Conservation (phyloP, 2,797 vertebrate species). For the Leuciscus waleckii region DNA sequence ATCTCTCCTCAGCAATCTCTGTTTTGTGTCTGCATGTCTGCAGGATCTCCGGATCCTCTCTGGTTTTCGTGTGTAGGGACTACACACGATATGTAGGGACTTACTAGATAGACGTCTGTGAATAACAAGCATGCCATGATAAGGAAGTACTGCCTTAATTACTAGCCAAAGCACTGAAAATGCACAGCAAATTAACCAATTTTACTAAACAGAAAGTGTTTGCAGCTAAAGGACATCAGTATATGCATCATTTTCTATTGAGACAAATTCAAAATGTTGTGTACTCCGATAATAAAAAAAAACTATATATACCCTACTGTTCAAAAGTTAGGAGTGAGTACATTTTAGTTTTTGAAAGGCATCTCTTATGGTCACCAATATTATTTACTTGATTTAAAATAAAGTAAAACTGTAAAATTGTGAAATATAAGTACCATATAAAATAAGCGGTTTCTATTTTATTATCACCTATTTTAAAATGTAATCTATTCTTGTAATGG, state of each 20-base stretch:
- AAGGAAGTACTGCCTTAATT: constrained; percentile 25
- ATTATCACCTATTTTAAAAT: neutral
- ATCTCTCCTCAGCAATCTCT: constrained; percentile 46
- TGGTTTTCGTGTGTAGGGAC: neutral
- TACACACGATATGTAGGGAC: neutral
- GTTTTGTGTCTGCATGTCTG: constrained; percentile 48
- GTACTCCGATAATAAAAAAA: no score
- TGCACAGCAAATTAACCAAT: neutral
- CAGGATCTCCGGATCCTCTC: constrained; percentile 40
- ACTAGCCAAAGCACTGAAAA: neutral
- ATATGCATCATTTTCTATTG: no score
- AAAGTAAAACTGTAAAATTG: neutral
- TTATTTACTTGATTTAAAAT: neutral
- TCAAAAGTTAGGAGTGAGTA: neutral
- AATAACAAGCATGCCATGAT: constrained; percentile 6
- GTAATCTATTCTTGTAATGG: neutral
- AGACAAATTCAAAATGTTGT: no score
- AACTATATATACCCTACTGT: no score
- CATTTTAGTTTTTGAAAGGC: neutral
- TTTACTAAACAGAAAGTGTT: neutral
- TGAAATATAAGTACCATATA: neutral
- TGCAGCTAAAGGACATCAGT: neutral
- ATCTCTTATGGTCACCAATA: neutral
- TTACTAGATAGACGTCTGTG: constrained; percentile 9
- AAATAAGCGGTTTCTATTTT: neutral